These are phyloP conservation scores for Hydrozoanthus tunicans DNA, from an alignment of 64 coral and sea anemone species.

Conservation along the genomic window DNA sequence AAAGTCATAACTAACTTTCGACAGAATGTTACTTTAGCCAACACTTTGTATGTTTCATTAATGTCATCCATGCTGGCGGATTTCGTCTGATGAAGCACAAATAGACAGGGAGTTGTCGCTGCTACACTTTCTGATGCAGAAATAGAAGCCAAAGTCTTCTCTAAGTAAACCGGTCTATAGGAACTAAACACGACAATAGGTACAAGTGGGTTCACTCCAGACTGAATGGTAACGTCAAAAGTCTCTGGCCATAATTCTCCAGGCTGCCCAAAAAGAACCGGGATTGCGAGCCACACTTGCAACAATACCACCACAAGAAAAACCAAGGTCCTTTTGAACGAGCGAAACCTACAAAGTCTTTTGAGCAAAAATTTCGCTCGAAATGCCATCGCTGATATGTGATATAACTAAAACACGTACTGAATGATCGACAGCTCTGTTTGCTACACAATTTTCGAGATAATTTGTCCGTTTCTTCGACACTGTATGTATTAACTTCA, in stretches of 20 bases:
- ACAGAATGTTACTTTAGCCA: slow-evolving; percentile 90
- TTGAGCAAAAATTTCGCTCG: slow-evolving; percentile 59
- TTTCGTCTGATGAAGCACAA: slow-evolving; percentile 92
- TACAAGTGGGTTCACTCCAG: slow-evolving; percentile 64
- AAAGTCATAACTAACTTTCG: slow-evolving; percentile 91
- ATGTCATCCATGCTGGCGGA: slow-evolving; percentile 90
- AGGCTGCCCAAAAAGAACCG: slow-evolving; percentile 74
- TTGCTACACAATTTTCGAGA: too few species aligned
- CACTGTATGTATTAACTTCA: too few species aligned
- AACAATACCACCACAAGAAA: slow-evolving; percentile 78
- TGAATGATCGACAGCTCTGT: too few species aligned
- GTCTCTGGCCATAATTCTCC: slow-evolving; percentile 70
- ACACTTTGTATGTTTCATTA: slow-evolving; percentile 88
- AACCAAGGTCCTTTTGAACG: slow-evolving; percentile 78
- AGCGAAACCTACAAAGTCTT: slow-evolving; percentile 70
- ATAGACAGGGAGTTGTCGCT: slow-evolving; percentile 79
- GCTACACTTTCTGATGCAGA: slow-evolving; percentile 65
- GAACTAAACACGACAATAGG: slow-evolving; percentile 93
- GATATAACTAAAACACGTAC: too few species aligned
- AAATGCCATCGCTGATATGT: slow-evolving; percentile 7
- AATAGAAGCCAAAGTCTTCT: slow-evolving; percentile 87
- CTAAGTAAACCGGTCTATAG: slow-evolving; percentile 83
- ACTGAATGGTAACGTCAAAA: slow-evolving; percentile 59
- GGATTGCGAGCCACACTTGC: slow-evolving; percentile 85
- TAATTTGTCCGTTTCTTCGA: too few species aligned